Conservation (phyloP, 1,140 invertebrate species). For the Drosophila eugracilis region DNA sequence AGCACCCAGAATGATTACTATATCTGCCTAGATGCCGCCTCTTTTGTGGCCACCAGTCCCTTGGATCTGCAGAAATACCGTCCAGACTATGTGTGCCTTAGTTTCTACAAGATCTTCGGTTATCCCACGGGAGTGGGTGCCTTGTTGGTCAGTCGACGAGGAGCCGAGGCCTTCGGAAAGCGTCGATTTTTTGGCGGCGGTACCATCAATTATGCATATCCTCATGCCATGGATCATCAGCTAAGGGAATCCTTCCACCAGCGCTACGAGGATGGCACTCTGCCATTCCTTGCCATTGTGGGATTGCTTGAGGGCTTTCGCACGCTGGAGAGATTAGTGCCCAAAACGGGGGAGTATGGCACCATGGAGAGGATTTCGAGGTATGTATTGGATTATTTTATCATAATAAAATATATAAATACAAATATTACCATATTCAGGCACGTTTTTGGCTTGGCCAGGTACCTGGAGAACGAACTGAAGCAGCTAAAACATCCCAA, state of each 20-base stretch:
- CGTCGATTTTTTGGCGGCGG: constrained; percentile 95
- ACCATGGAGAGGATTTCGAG: constrained; percentile 87
- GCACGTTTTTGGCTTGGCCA: constrained; percentile 92
- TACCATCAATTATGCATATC: constrained; percentile 93
- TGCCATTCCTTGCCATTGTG: constrained; percentile 94
- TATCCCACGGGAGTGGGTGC: constrained; percentile 97
- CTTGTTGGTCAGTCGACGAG: constrained; percentile 91
- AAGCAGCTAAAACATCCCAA: constrained; percentile 90
- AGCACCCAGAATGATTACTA: constrained; percentile 88
- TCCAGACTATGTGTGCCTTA: constrained; percentile 96
- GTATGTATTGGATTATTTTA: no score
- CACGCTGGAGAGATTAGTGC: constrained; percentile 87
- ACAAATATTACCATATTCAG: constrained; percentile 86
- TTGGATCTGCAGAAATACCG: constrained; percentile 90
- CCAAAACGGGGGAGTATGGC: constrained; percentile 63
- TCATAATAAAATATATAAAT: not conserved
- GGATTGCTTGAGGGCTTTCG: constrained; percentile 93
- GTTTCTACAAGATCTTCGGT: constrained; percentile 99
- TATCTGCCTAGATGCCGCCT: constrained; percentile 94
- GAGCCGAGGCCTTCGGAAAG: constrained; percentile 88
- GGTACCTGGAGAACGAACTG: constrained; percentile 89
- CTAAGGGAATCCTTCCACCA: constrained; percentile 89
- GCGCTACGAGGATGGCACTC: constrained; percentile 97
- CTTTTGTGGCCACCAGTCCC: constrained; percentile 91
- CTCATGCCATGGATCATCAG: constrained; percentile 89